Evolutionary conservation across 2,888 invertebrate genomes (phyloP), one percentile per base, ranked within the genome.

Genomic region (Marasmarcha lunaedactyla): DNA sequence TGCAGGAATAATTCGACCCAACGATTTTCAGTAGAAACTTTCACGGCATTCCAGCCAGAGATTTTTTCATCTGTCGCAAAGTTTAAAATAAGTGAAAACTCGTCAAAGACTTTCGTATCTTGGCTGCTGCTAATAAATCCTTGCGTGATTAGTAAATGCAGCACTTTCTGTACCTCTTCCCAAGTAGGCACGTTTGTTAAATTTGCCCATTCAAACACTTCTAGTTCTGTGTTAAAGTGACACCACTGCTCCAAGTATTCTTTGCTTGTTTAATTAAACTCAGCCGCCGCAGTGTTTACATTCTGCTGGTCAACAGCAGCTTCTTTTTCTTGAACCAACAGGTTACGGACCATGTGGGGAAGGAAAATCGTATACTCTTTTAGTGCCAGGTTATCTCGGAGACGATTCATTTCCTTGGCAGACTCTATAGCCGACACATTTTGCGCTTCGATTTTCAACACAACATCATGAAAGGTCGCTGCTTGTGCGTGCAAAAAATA

Each of bases 181-280:
- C 50, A 53, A 38, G 50, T 47, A 40, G 48, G 43, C 45, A 40
- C 48, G 43, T 46, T 54, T 52, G 30, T 49, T 46, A 46, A 47
- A 46, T 45, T 40, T 46, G 50, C 50, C 54, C 57, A 57, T 45
- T 52, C 42, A 56, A 54, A 57, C 46, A 52, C 48, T 35, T 52
- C 47, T 42, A 55, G 38, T 52, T 57, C 45, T 46, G 42, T 50
- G 41, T 37, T 49, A 49, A 44, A 46, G 37, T 38, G 41, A 51
- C 47, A 54, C 47, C 49, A 48, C 42, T 49, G 47, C 15, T 49
- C 52, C 49, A 59, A 42, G 47, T 54, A 57, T 57, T 58, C 51
- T 43, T 44, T 36, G 45, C 50, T 56, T 49, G 56, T 50, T 50
- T 50, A 47, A 49, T 55, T 48, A 52, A 55, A 53, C 42, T 55